Conservation (phyloP, 2,888 invertebrate genomes). For the Dorcus parallelipipedus region DNA sequence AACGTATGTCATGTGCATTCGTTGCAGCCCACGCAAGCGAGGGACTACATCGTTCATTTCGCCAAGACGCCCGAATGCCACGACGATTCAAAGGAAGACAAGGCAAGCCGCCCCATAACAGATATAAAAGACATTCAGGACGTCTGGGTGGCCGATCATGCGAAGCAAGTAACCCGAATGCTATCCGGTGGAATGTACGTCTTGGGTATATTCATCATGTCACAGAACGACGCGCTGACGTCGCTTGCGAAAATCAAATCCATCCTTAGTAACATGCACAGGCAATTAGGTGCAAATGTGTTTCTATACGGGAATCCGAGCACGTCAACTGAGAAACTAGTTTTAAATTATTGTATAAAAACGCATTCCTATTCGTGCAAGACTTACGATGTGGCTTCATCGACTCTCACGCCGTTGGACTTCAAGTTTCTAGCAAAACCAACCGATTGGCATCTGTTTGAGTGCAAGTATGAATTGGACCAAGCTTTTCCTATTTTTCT, state of each 20-base stretch:
- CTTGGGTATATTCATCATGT: slow-evolving; percentile 75
- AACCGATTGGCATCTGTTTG: slow-evolving; percentile 73
- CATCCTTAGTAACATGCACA: slow-evolving; percentile 57
- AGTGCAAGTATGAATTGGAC: slow-evolving; percentile 74
- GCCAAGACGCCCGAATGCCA: slow-evolving; percentile 66
- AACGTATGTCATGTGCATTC: slow-evolving; percentile 15
- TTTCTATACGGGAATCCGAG: slow-evolving; percentile 60
- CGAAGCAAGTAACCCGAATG: slow-evolving; percentile 84
- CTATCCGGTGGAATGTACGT: slow-evolving; percentile 87
- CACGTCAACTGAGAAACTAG: slow-evolving; percentile 59
- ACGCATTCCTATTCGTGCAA: slow-evolving; percentile 61
- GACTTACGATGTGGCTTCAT: slow-evolving; percentile 58
- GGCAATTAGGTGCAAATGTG: slow-evolving; percentile 54
- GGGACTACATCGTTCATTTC: slow-evolving; percentile 76
- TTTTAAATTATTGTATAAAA: slow-evolving; percentile 58
- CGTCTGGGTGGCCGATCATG: slow-evolving; percentile 74
- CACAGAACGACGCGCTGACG: slow-evolving; percentile 62
- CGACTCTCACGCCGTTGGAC: slow-evolving; percentile 65
- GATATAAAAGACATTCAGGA: slow-evolving; percentile 60
- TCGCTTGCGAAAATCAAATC: slow-evolving; percentile 58
- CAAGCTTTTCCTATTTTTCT: slow-evolving; percentile 68
- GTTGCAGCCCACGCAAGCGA: slow-evolving; percentile 59
- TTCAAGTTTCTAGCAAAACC: slow-evolving; percentile 71
- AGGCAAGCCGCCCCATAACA: slow-evolving; percentile 44
- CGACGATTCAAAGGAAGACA: slow-evolving; percentile 41